A percentile compares a stretch with the other conserved stretches of the same genome.
These are phyloP conservation scores for Periparus ater DNA, from an alignment of 2,797 vertebrate species.

Conservation along the genomic window DNA sequence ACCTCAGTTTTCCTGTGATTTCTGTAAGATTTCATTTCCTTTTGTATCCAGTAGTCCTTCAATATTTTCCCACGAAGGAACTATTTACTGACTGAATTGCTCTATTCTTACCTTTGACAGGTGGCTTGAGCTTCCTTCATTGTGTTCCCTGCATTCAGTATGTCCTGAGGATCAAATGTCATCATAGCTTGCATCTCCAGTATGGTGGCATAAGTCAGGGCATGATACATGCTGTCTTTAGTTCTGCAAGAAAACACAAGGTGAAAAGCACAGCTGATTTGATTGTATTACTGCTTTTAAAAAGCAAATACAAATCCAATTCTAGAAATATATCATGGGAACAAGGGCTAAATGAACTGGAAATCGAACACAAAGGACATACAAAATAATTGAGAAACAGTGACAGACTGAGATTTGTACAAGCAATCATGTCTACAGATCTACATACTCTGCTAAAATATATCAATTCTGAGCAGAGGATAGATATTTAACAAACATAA, in stretches of 20 bases:
- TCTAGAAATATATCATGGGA: background rate
- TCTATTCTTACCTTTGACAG: slow-evolving; percentile 85
- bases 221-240: slow-evolving; percentile 98
- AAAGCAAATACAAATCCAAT: background rate
- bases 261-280: background rate
- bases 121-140: slow-evolving; percentile 95
- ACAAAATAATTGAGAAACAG: background rate
- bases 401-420: background rate
- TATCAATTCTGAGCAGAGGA: background rate
- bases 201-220: slow-evolving; percentile 94
- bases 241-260: slow-evolving; percentile 77
- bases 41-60: background rate
- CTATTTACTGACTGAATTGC: background rate
- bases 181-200: slow-evolving; percentile 99
- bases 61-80: background rate
- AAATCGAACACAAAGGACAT: background rate
- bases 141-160: slow-evolving; percentile 88
- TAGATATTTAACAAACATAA: background rate
- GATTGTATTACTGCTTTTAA: background rate
- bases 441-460: background rate
- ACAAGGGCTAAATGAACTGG: background rate
- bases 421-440: background rate
- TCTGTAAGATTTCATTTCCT: background rate
- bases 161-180: slow-evolving; percentile 95
- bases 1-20: background rate